Base-by-base conservation (phyloP, 2,888 invertebrate species). In the Patella depressa region DNA sequence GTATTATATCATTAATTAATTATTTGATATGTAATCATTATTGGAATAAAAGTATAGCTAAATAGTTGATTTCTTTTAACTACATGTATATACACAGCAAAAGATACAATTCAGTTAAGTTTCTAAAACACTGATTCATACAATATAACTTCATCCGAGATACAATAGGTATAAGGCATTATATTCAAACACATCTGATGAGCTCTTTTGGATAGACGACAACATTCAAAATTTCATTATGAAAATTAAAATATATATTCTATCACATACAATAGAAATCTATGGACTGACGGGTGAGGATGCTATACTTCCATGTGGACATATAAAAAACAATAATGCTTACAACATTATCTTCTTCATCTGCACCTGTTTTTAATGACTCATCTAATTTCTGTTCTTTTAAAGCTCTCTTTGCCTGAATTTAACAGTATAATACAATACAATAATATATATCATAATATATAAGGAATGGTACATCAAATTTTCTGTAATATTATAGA, bases 371-470 rank as follows among this genome's bases (percentile, higher is more conserved):
- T 78, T 89, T 83, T 70, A 90, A 78, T 72, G 88, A 89, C 65
- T 86, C 84, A 76, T 90, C 90, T 1, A 99, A 92, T 90, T 96
- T 97, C 85, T 98, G 95, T 1, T 98, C 97, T 86, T 98, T 95
- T 74, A 99, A 92, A 85, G 96, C 95, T 73, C 98, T 93, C 89
- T 98, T 98, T 0, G 97, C 98, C 89, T 89, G 84, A 79, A 85
- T 80, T 76, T 72, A 73, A 71, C 75, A 57, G n/a, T 72, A 19
- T 75, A 75, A 29, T n/a, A 59, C n/a, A 71, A 14, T 73, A 45
- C 9, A 45, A 45, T 9, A 45, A 45, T 45, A 45, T 9, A 45
- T 45, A 1, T 45, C 45, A 45, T 45, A 1, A 45, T 45, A 45
- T 45, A 45, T 45, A 45, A 5, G 45, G 45, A 45, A 45, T 9